Conservation (phyloP, 2,888 invertebrate species). For the Drosophila anomelani region DNA sequence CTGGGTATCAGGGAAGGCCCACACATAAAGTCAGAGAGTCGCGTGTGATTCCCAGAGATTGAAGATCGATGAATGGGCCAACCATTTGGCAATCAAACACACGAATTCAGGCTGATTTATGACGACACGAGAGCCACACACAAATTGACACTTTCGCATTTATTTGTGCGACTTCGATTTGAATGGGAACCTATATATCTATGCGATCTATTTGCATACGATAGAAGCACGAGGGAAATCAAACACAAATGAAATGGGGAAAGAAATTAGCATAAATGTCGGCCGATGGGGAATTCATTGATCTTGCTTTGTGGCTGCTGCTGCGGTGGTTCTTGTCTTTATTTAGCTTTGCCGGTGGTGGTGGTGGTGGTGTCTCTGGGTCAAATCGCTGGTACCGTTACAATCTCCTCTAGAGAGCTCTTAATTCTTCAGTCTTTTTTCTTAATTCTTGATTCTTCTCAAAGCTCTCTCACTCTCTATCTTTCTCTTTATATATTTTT, state of each 20-base stretch:
- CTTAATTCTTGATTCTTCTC: constrained; percentile 6
- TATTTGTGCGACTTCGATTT: constrained; percentile 49
- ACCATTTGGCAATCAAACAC: constrained; percentile 30
- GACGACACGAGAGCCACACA: constrained; percentile 20
- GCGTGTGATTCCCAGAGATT: constrained; percentile 25
- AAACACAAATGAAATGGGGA: constrained; percentile 22
- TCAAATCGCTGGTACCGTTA: constrained; percentile 35
- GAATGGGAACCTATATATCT: constrained; percentile 54
- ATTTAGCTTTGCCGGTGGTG: constrained; percentile 1
- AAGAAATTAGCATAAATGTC: constrained; percentile 57
- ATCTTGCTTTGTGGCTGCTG: constrained; percentile 19
- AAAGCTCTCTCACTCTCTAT: not conserved
- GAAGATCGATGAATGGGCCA: constrained; percentile 36
- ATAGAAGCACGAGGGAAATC: constrained; percentile 25
- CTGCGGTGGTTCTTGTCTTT: constrained; percentile 16
- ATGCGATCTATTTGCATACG: constrained; percentile 58
- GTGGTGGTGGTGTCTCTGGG: constrained; percentile 17
- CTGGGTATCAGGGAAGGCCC: constrained; percentile 2
- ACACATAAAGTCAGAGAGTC: not conserved
- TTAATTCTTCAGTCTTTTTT: constrained; percentile 9
- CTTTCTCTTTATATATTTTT: constrained; percentile 36
- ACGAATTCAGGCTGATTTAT: constrained; percentile 37
- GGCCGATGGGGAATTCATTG: constrained; percentile 34
- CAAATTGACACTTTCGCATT: constrained; percentile 69
- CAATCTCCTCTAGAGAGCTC: constrained; percentile 25